Percentiles rank a stretch among this genome's conserved stretches.
Conservation (phyloP, 2,113 vertebrate genomes). For the Colinus virginianus region DNA sequence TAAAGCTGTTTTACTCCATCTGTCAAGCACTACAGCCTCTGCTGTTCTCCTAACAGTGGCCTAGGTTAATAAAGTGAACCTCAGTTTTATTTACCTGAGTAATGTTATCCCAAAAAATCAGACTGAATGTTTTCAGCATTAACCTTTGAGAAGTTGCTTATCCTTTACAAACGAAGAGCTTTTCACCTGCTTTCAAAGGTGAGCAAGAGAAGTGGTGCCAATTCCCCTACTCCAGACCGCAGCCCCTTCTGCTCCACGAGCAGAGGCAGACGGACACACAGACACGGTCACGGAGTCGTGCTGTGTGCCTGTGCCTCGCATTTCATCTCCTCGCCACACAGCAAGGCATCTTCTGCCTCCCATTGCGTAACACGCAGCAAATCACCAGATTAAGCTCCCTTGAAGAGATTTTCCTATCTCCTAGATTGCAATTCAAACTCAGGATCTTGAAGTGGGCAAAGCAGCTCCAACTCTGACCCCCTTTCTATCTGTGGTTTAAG, state of each 20-base stretch:
- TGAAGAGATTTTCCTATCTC: constrained; percentile 65
- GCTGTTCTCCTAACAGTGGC: constrained; percentile 7
- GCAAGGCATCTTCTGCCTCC: constrained; percentile 70
- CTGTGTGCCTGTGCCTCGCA: constrained; percentile 60
- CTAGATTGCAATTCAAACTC: constrained; percentile 69
- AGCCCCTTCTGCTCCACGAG: constrained; percentile 68
- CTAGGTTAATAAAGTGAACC: constrained; percentile 47
- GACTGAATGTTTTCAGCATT: constrained; percentile 63
- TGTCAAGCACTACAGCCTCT: constrained; percentile 12
- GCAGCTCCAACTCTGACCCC: constrained; percentile 63
- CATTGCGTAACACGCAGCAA: constrained; percentile 79
- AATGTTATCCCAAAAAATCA: constrained; percentile 52
- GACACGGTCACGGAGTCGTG: constrained; percentile 66
- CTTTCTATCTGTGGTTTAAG: constrained; percentile 46
- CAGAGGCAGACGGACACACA: constrained; percentile 66
- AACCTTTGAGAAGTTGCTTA: constrained; percentile 72
- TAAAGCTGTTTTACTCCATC: constrained; percentile 39
- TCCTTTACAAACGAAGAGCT: constrained; percentile 57
- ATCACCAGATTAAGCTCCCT: constrained; percentile 68
- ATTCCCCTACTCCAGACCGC: constrained; percentile 72
- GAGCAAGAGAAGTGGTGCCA: constrained; percentile 68
- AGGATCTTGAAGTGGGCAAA: constrained; percentile 55
- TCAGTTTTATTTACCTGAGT: constrained; percentile 63
- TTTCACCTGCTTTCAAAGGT: constrained; percentile 44
- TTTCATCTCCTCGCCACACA: constrained; percentile 69